These are phyloP conservation scores for Chrysolina haemoptera DNA, from an alignment of 2,888 invertebrate species.

Conservation along the genomic window DNA sequence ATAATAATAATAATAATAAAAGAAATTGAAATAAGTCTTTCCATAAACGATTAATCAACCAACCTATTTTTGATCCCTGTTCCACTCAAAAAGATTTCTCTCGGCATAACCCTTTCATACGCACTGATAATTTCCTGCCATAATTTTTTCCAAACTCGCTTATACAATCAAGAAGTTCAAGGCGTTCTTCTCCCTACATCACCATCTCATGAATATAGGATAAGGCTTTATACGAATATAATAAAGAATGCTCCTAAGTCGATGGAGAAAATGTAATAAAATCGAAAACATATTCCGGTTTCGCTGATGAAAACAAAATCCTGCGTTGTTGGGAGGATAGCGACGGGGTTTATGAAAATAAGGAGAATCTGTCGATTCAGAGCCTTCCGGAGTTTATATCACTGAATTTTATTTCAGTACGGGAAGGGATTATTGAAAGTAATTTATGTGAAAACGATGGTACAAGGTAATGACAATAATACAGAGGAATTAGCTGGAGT, in stretches of 20 bases:
- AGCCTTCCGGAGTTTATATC: background rate
- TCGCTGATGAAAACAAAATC: constrained; percentile 33
- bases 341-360: background rate
- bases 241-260: constrained; percentile 35
- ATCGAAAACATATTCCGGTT: constrained; percentile 34
- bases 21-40: no score
- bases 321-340: background rate
- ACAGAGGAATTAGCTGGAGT: no score
- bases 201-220: constrained; percentile 42
- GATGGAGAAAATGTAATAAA: constrained; percentile 37
- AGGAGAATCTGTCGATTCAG: background rate
- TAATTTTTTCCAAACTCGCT: constrained; percentile 10
- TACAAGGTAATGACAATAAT: no score
- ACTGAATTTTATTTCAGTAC: background rate
- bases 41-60: no score
- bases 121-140: constrained; percentile 9
- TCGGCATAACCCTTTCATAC: background rate
- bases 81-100: no score
- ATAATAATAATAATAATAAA: no score
- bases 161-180: constrained; percentile 4
- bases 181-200: constrained; percentile 10
- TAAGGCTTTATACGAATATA: constrained; percentile 41
- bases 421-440: background rate
- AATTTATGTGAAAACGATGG: background rate
- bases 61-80: no score